Conservation (phyloP, 2,797 vertebrate genomes). For the Urophycis tenuis region DNA sequence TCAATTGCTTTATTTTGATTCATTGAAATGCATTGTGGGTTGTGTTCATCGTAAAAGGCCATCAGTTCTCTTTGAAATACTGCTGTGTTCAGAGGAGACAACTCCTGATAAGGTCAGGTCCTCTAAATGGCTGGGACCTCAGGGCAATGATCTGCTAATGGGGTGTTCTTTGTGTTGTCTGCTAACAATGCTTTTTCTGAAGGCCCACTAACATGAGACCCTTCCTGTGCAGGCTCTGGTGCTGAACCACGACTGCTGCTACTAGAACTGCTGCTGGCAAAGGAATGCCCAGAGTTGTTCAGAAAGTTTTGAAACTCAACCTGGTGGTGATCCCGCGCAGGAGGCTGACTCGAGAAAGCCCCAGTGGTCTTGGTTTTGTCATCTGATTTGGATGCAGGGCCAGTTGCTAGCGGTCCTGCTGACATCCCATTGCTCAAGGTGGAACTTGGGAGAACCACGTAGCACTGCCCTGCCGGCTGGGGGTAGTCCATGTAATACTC, state of each 20-base stretch:
- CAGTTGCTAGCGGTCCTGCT: conserved; percentile 55
- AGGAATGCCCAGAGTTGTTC: conserved; percentile 83
- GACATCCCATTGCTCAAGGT: conserved; percentile 68
- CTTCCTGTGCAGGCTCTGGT: conserved; percentile 76
- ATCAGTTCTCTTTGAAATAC: conserved; percentile 44
- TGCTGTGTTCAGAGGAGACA: conserved; percentile 34
- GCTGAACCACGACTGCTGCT: conserved; percentile 64
- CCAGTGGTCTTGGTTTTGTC: conserved; percentile 69
- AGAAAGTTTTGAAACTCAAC: conserved; percentile 88
- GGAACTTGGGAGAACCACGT: conserved; percentile 67
- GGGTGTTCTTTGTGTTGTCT: conserved; percentile 83
- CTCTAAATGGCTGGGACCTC: conserved; percentile 81
- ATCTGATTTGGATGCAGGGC: conserved; percentile 70
- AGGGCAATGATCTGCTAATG: conserved; percentile 84
- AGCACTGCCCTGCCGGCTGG: conserved; percentile 41
- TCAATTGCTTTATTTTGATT: conserved; percentile 49
- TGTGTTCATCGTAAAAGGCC: conserved; percentile 50
- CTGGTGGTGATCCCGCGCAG: conserved; percentile 65
- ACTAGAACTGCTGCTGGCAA: conserved; percentile 67
- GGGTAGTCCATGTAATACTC: conserved; percentile 77
- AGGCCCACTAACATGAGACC: conserved; percentile 67
- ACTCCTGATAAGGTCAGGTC: conserved; percentile 26
- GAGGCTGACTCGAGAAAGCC: conserved; percentile 74
- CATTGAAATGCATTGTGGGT: conserved; percentile 32
- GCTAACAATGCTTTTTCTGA: conserved; percentile 84